Percentiles rank a stretch among this genome's conserved stretches.
Conservation (phyloP, 2,113 vertebrate genomes). For the Pelmatolapia mariae region DNA sequence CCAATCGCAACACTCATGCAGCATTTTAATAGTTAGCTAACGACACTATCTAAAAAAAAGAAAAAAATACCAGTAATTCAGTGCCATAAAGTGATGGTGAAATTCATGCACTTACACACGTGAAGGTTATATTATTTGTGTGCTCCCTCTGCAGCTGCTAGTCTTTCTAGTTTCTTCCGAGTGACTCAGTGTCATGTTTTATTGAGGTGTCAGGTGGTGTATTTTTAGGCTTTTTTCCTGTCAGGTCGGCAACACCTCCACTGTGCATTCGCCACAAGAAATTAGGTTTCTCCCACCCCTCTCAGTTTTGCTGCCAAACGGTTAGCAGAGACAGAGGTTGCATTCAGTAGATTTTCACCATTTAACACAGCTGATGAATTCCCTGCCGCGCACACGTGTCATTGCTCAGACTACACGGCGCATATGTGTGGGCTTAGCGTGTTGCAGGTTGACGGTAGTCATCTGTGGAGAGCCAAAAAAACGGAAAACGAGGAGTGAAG, state of each 20-base stretch:
- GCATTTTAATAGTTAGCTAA: background rate
- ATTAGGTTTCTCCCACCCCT: background rate
- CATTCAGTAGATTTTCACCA: background rate
- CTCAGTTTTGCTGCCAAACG: background rate
- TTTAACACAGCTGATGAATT: background rate
- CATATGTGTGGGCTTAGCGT: background rate
- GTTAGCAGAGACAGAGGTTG: background rate
- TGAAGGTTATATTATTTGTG: conserved; percentile 10
- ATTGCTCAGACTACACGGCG: background rate
- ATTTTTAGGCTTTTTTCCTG: background rate
- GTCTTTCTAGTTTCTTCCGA: background rate
- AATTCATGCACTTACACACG: conserved; percentile 30
- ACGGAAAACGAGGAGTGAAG: background rate
- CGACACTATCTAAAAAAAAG: background rate
- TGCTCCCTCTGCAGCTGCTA: background rate
- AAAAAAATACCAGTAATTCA: background rate
- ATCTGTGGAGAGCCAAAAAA: background rate
- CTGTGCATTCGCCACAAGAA: background rate
- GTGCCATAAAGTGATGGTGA: conserved; percentile 41
- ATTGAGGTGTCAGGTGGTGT: conserved; percentile 19
- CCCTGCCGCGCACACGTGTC: background rate
- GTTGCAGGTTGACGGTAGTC: background rate
- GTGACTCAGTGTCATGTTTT: conserved; percentile 31
- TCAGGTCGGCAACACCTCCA: background rate
- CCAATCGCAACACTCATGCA: background rate